Conservation (phyloP, 1,140 invertebrate genomes). For the Temnothorax longispinosus region DNA sequence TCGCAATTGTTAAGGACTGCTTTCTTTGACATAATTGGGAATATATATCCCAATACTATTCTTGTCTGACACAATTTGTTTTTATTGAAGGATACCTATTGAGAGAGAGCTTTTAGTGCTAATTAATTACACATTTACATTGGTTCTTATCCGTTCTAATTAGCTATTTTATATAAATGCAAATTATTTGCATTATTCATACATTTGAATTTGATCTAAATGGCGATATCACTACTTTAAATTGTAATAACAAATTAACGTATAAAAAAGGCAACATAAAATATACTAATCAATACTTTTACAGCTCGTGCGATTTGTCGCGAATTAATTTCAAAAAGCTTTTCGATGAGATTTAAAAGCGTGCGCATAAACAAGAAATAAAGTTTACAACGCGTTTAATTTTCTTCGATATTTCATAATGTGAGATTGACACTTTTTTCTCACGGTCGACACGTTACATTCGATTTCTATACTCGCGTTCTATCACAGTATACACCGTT, state of each 20-base stretch:
- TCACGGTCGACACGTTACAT: neutral
- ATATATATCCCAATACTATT: neutral
- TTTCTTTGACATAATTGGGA: neutral
- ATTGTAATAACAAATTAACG: neutral
- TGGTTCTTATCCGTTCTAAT: neutral
- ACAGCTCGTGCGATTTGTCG: neutral
- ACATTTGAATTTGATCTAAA: constrained; percentile 11
- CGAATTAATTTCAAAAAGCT: constrained; percentile 3
- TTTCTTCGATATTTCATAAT: neutral
- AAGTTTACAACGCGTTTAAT: neutral
- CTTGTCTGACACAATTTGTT: neutral
- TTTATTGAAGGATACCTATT: neutral
- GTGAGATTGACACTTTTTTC: neutral
- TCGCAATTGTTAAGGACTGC: neutral
- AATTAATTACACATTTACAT: constrained; percentile 27
- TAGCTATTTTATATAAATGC: constrained; percentile 13
- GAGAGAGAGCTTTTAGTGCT: neutral
- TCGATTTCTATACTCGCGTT: neutral
- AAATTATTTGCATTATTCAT: constrained; percentile 26
- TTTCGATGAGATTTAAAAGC: neutral
- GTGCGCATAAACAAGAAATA: neutral
- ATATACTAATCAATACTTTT: neutral
- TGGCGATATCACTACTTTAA: neutral
- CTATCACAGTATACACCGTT: neutral
- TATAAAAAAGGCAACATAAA: neutral